phyloP scores from a whole-genome alignment of 2,113 vertebrate genomes.

The Embiotoca jacksoni region DNA sequence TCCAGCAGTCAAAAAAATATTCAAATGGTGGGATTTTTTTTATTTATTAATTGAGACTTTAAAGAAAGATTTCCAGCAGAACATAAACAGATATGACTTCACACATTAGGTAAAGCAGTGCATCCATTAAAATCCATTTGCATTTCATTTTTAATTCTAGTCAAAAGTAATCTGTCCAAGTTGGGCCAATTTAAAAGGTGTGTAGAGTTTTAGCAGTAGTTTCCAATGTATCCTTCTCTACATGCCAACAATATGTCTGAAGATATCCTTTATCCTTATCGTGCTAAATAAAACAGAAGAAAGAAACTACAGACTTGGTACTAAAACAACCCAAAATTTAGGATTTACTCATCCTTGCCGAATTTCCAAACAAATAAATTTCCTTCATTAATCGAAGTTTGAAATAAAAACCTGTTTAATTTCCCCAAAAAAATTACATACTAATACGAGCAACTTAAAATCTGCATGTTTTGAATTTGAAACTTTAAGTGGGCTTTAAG shows the following conservation, averaged over 20 bases:
- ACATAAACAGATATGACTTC: constrained; percentile 65
- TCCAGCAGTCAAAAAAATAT: constrained; percentile 26
- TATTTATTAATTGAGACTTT: constrained; percentile 66
- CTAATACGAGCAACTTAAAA: constrained; percentile 35
- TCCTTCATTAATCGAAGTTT: constrained; percentile 21
- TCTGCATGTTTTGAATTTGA: constrained; percentile 21
- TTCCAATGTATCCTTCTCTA: constrained; percentile 26
- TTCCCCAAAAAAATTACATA: not conserved
- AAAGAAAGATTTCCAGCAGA: constrained; percentile 72
- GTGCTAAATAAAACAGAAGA: constrained; percentile 36
- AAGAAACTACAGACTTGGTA: constrained; percentile 35
- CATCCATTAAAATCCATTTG: constrained; percentile 60
- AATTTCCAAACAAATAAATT: constrained; percentile 13
- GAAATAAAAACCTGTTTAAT: constrained; percentile 15
- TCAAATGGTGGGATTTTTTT: constrained; percentile 46
- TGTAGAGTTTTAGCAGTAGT: constrained; percentile 16
- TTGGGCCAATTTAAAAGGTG: constrained; percentile 26
- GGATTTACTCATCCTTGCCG: constrained; percentile 26
- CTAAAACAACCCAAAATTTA: constrained; percentile 38
- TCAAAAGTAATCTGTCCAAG: constrained; percentile 1
- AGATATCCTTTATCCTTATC: constrained; percentile 27
- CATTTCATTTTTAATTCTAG: constrained; percentile 38
- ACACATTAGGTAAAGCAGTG: constrained; percentile 71
- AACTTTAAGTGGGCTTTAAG: constrained; percentile 23
- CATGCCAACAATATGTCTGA: constrained; percentile 35